Evolutionary conservation across 2,888 invertebrate species (phyloP).

Genomic region (Mythimna impura): DNA sequence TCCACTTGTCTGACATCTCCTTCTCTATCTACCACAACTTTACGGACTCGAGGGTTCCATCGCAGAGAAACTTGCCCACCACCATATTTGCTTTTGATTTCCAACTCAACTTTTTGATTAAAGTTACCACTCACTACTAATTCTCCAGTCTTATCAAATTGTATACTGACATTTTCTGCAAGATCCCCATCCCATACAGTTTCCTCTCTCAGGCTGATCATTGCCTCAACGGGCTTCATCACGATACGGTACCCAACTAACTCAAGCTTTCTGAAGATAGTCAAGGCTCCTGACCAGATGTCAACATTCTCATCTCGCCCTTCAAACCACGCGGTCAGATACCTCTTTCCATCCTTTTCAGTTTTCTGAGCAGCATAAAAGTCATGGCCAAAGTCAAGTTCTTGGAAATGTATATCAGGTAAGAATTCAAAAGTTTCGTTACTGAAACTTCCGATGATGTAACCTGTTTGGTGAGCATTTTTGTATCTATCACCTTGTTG

Average conservation of each 20-base stretch:
- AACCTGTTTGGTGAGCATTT: slow-evolving; percentile 83
- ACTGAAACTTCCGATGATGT: slow-evolving; percentile 83
- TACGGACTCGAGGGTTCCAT: slow-evolving; percentile 77
- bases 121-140: slow-evolving; percentile 76
- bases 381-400: slow-evolving; percentile 86
- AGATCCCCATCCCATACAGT: slow-evolving; percentile 68
- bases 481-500: slow-evolving; percentile 83
- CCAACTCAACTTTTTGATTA: slow-evolving; percentile 66
- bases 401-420: slow-evolving; percentile 80
- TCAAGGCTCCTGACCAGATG: slow-evolving; percentile 77
- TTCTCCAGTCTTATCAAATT: slow-evolving; percentile 80
- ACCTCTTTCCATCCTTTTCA: slow-evolving; percentile 78
- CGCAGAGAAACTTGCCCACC: slow-evolving; percentile 73
- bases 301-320: slow-evolving; percentile 87
- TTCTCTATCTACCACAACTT: slow-evolving; percentile 79
- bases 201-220: slow-evolving; percentile 73
- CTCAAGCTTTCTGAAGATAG: slow-evolving; percentile 73
- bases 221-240: slow-evolving; percentile 80
- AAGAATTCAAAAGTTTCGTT: slow-evolving; percentile 82
- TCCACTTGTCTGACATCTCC: slow-evolving; percentile 83
- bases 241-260: slow-evolving; percentile 76
- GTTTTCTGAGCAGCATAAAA: slow-evolving; percentile 86
- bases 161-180: slow-evolving; percentile 60
- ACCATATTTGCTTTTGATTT: slow-evolving; percentile 77
- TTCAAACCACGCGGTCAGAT: slow-evolving; percentile 84